Evolutionary conservation across 2,888 invertebrate genomes (phyloP), one percentile per base, ranked within the genome.

Genomic region (Leistus spinibarbis): DNA sequence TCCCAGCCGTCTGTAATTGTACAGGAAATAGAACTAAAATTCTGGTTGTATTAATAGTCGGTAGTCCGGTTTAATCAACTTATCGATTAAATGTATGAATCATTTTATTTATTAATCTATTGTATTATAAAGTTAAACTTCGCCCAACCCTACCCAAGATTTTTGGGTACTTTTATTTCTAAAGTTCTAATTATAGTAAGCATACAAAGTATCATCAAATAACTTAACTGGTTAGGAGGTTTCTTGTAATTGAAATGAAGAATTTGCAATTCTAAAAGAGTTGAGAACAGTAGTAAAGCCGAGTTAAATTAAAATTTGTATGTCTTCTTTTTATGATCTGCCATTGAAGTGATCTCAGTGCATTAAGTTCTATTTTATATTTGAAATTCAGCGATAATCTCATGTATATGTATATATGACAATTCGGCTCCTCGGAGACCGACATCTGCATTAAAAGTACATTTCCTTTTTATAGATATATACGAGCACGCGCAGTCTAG

Each of bases 381-480:
- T 60, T 60, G 19, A 60, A 60, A 19, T 60, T 3, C 60, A 19
- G 22, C 60, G 60, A 60, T 60, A 60, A 60, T 60, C 13, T 60
- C 60, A 60, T 60, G 60, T 60, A 57, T 57, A 54, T 57, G 16
- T 57, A 60, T 40, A 40, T 60, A 60, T 60, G 60, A 60, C 19
- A 16, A 60, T 60, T 60, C 20, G 19, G 17, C 4, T 60, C 60
- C 1, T 2, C 10, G 19, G 60, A 60, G 60, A 3, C 19, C 10
- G 16, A 20, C 20, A 60, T 60, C 60, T 60, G 60, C 60, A 60
- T 60, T 60, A 60, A 60, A 60, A 60, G 60, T 60, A 60, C 60
- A 60, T 60, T 60, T 60, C 10, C 17, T 64, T 23, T 64, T 64
- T 64, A 22, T 64, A 63, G n/a, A 63, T 64, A 57, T 57, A 10